Percentiles rank a stretch among this genome's conserved stretches.
Evolutionary conservation across 2,888 invertebrate genomes (phyloP).

Genomic region (Lamproptera curius): DNA sequence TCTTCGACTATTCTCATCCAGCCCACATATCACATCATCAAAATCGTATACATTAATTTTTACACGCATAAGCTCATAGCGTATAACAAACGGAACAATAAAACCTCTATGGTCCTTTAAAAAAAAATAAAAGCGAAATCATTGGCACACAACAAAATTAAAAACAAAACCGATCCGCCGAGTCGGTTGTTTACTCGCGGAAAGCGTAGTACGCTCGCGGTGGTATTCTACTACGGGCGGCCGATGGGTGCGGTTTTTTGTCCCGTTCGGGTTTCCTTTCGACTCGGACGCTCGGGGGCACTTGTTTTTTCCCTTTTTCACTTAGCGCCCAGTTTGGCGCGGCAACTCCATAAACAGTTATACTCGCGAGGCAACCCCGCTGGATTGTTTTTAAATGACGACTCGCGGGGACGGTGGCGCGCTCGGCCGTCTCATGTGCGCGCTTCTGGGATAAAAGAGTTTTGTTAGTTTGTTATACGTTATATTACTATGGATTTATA

Average conservation of each 20-base stretch:
- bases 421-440: slow-evolving; percentile 31
- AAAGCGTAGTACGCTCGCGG: slow-evolving; percentile 53
- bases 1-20: no score
- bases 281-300: slow-evolving; percentile 50
- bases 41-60: no score
- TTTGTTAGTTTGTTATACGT: no score
- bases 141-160: slow-evolving; percentile 6
- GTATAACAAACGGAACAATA: no score
- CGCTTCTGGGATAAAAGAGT: slow-evolving; percentile 15
- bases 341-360: slow-evolving; percentile 74
- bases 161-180: not conserved
- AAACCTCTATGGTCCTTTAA: slow-evolving; percentile 4
- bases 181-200: slow-evolving; percentile 42
- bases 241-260: slow-evolving; percentile 47
- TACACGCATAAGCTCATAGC: no score
- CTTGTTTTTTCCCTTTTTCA: slow-evolving; percentile 66
- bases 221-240: slow-evolving; percentile 58
- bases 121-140: not conserved
- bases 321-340: slow-evolving; percentile 63
- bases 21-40: no score
- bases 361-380: slow-evolving; percentile 68
- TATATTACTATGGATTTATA: no score
- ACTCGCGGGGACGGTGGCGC: slow-evolving; percentile 40
- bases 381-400: slow-evolving; percentile 71
- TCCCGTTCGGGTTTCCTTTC: slow-evolving; percentile 62